Base-by-base conservation (phyloP, 37 sponge, comb jelly and placozoan species). In the Hormiphora californensis region DNA sequence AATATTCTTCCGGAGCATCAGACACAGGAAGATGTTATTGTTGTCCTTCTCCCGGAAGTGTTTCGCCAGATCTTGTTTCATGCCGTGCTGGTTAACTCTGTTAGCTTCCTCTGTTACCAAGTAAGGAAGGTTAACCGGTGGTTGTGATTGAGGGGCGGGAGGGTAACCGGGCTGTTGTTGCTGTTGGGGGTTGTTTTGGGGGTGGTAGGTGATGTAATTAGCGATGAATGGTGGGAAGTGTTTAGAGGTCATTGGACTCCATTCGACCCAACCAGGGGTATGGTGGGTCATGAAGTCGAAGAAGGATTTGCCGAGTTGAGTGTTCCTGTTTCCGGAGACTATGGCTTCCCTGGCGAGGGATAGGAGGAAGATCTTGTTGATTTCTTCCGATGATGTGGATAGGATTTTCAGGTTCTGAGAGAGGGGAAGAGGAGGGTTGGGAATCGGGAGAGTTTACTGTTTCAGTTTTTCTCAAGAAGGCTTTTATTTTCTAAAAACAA, bases 291-390 rank as follows among this genome's bases (percentile, higher is more conserved):
- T 41, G 46, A 43, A 28, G 17, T 73, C 81, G 46, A 73, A 43
- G 44, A 73, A 73, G 46, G 81, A 46, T 73, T 73, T 73, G n/a
- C n/a, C n/a, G 46, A 73, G 44, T 46, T 46, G 43, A 7, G 39
- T n/a, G 44, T 73, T 73, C 25, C 43, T 73, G 81, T 73, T 73
- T 4, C 81, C 81, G 41, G 81, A 73, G n/a, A 73, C 81, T 12
- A 73, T 46, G 5, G 46, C 46, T n/a, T 12, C 43, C 27, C 81
- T 43, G 1, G 81, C 81, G 43, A 46, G 46, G 43, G 81, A 25
- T 27, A 73, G 81, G 44, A 73, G 40, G 46, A 73, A 73, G 23
- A 73, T 43, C 43, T 73, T 73, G 81, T 73, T 73, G 2, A 73
- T 25, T 17, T 73, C 81, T 46, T 32, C 81, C 7, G 11, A n/a